Base-by-base conservation (phyloP, 2,888 invertebrate genomes). In the Heliothis peltigera region DNA sequence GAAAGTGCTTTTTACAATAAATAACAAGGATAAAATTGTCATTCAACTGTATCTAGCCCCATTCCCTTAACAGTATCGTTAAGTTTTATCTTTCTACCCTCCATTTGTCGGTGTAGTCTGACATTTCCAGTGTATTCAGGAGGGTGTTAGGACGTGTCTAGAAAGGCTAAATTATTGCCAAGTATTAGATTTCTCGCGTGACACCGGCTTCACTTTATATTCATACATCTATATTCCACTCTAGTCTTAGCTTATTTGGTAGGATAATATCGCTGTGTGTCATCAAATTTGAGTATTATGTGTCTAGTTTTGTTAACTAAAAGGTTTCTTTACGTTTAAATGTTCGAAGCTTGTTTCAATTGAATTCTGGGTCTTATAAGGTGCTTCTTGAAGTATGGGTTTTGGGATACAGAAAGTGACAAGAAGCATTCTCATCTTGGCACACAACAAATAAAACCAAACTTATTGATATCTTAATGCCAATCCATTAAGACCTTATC, bases 101-200 rank as follows among this genome's bases (percentile, higher is more conserved):
- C 44, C 44, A 51, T 66, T 60, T 62, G 51, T 66, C 17, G 54
- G 17, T 54, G 39, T 18, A 44, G 56, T 74, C 60, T 64, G 60
- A n/a, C 22, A 74, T 51, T 64, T 64, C 28, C 64, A 64, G 43
- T 32, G 10, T 47, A 49, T 46, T n/a, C 56, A 42, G 39, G 48
- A 56, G 22, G n/a, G 58, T 59, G 58, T 56, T 42, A 44, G 49
- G 43, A 77, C 71, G 75, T 79, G 79, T 72, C 77, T 79, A 64
- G 77, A 68, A 79, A 75, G 35, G 25, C 53, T 64, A 70, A 79
- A 68, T 79, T 72, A 75, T 77, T 70, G 48, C 59, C 52, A 32
- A 52, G 57, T 75, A 75, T 75, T 75, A 72, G 62, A 72, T 69
- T 65, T 63, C 58, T 61, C 42, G 60, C 68, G 62, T 60, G 62